These are phyloP conservation scores for Eucidaris tribuloides DNA, from an alignment of 35 echinoderm and acorn worm genomes.

Conservation along the genomic window DNA sequence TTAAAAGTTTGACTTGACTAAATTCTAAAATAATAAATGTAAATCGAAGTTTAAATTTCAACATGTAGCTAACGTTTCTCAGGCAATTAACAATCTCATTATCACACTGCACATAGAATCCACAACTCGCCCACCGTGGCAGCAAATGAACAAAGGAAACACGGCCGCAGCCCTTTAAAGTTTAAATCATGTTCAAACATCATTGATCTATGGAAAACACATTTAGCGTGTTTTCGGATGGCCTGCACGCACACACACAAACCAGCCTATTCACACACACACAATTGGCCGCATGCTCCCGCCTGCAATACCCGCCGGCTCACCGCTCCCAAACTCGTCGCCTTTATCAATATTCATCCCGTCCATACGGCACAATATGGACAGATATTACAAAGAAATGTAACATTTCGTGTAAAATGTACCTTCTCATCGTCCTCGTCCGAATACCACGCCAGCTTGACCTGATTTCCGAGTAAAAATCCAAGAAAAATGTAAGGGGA, in stretches of 20 bases:
- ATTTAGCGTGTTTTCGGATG: background rate
- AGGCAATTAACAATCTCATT: too few relatives aligned
- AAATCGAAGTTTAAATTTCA: too few relatives aligned
- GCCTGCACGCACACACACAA: background rate
- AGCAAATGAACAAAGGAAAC: too few relatives aligned
- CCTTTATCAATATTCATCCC: background rate
- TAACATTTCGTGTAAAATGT: background rate
- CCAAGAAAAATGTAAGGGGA: background rate
- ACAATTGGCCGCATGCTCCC: conserved; percentile 21
- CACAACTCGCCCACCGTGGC: too few relatives aligned
- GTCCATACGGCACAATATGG: background rate
- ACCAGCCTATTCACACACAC: background rate
- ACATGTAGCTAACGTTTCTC: too few relatives aligned
- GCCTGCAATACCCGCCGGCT: conserved; percentile 2
- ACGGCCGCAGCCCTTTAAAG: conserved; percentile 28
- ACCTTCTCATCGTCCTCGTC: conserved; percentile 18
- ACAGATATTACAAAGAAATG: background rate
- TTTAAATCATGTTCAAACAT: conserved; percentile 35
- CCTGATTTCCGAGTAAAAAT: conserved; percentile 26
- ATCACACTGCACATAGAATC: too few relatives aligned
- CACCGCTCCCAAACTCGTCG: background rate
- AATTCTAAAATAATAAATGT: too few relatives aligned
- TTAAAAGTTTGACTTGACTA: too few relatives aligned
- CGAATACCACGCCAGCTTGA: conserved; percentile 27
- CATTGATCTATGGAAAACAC: conserved; percentile 13